phyloP scores from a whole-genome alignment of 2,113 vertebrate genomes.

The Hippocampus mohnikei region DNA sequence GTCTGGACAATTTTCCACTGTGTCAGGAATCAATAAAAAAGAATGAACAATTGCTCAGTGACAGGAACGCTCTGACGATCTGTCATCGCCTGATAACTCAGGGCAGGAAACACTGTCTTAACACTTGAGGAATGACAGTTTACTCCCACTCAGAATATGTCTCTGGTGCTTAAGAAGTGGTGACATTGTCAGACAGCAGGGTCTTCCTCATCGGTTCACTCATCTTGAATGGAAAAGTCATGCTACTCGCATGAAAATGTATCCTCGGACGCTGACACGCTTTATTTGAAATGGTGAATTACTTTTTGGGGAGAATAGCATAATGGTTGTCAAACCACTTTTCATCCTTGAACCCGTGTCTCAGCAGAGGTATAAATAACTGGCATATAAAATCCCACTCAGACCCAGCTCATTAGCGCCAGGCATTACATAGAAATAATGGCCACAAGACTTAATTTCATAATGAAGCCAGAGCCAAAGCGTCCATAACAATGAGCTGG shows the following conservation, averaged over 20 bases:
- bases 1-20: not conserved
- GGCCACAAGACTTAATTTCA: conserved; percentile 27
- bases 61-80: conserved; percentile 25
- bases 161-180: conserved; percentile 18
- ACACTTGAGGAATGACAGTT: conserved; percentile 35
- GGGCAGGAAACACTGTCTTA: conserved; percentile 29
- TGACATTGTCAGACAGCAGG: conserved; percentile 40
- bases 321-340: conserved; percentile 38
- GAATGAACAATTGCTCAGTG: conserved; percentile 33
- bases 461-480: conserved; percentile 12
- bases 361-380: conserved; percentile 58
- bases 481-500: conserved; percentile 14
- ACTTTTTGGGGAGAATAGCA: conserved; percentile 41
- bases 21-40: conserved; percentile 21
- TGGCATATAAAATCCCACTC: conserved; percentile 39
- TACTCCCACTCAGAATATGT: conserved; percentile 22
- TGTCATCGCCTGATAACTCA: conserved; percentile 43
- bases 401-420: conserved; percentile 55
- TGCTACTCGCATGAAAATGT: conserved; percentile 27
- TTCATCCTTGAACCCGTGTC: conserved; percentile 51
- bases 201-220: conserved; percentile 35
- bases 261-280: conserved; percentile 24
- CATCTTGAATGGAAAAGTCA: conserved; percentile 28
- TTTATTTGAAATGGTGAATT: conserved; percentile 50
- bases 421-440: conserved; percentile 47